A percentile compares a stretch with the other conserved stretches of the same genome.
Conservation (phyloP, 2,113 vertebrate genomes). For the Pyrgilauda ruficollis region DNA sequence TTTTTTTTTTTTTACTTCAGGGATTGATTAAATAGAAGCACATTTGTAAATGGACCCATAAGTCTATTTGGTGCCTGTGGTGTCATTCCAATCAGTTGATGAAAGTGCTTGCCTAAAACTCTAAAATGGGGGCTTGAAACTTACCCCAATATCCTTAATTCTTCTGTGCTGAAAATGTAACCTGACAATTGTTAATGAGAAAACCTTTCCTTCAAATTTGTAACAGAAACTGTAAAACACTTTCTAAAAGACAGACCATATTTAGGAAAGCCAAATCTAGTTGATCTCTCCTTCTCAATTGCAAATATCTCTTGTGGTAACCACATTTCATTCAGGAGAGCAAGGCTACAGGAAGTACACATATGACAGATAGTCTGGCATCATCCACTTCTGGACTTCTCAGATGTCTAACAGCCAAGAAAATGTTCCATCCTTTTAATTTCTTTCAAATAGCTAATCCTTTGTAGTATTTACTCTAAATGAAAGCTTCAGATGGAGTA, state of each 20-base stretch:
- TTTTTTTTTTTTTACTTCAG: neutral
- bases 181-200: neutral
- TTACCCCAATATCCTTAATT: neutral
- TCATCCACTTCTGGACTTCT: neutral
- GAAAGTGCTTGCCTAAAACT: neutral
- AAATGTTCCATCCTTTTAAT: slow-evolving; percentile 14
- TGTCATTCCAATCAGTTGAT: neutral
- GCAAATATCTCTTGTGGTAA: neutral
- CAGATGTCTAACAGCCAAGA: neutral
- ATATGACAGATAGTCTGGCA: neutral
- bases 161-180: neutral
- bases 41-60: accelerated
- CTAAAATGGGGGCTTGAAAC: neutral
- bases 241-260: neutral
- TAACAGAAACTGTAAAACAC: neutral
- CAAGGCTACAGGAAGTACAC: neutral
- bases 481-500: neutral
- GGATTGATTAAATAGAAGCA: neutral
- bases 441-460: slow-evolving; percentile 11
- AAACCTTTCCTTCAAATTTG: neutral
- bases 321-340: slow-evolving; percentile 24
- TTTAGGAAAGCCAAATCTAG: slow-evolving; percentile 1
- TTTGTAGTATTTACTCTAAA: neutral
- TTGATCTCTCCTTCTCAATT: neutral
- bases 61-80: neutral